Base-by-base conservation (phyloP, 2,113 vertebrate genomes). In the Scartelaos histophorus region DNA sequence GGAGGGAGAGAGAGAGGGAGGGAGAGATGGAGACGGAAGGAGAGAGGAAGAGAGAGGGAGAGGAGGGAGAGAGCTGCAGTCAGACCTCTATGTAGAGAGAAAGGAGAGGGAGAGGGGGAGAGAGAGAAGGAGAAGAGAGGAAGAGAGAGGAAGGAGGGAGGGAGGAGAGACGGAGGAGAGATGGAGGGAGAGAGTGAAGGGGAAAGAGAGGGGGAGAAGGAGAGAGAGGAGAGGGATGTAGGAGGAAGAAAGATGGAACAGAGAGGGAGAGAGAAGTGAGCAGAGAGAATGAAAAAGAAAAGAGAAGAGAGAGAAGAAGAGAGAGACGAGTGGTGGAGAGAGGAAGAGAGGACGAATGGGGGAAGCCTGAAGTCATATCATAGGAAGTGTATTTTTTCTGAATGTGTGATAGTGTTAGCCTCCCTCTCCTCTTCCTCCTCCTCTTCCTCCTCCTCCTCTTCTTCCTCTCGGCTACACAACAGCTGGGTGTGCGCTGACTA, bases 381-480 rank as follows among this genome's bases (percentile, higher is more conserved):
- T 5, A 38, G 51, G 64, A 45, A 70, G 70, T 73, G 24, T 75
- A 60, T 74, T 70, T 78, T 66, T 56, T 71, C 4, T 75, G 79
- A 81, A 9, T 38, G 35, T 38, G 35, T 38, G 35, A 38, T 38
- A 7, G 35, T 38, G 7, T 38, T 9, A 5, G 35, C 35, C 35
- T 38, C 35, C 35, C 5, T 38, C 35, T 6, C 7, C 35, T 9
- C 7, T 9, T 9, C 7, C 5, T 9, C 7, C 35, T 35, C 35
- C 7, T 38, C 35, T 6, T 38, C 7, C 7, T 38, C 35, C 35
- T 38, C 35, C 35, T 38, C 19, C 81, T 84, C 19, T 54, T 5
- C 76, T 86, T 80, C 83, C 86, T 86, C 82, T 78, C 67, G 73
- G 78, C 85, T 88, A 82, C 71, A 81, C 84, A 89, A 82, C 71